Base-by-base conservation (phyloP, 2,888 invertebrate species). In the Hypomecis punctinalis region DNA sequence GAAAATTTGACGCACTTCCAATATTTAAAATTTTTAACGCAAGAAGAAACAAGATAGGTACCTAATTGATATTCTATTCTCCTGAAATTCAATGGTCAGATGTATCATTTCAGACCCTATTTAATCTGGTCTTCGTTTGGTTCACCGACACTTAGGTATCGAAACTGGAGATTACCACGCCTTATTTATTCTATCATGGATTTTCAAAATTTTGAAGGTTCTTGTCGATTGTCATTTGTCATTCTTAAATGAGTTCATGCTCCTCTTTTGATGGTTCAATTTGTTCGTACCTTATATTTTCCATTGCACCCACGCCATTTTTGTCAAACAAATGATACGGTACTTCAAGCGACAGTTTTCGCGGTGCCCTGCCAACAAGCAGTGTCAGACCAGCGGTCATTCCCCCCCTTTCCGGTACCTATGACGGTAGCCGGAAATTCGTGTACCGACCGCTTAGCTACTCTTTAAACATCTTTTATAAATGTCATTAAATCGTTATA, bases 341-440 rank as follows among this genome's bases (percentile, higher is more conserved):
- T 72, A 72, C 67, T 63, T 65, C 63, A 81, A 77, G 80, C 83
- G 80, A 67, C 77, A 77, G 69, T 75, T 82, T 83, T 82, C 72
- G 80, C 82, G 70, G 69, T 68, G 68, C 69, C 73, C 75, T 79
- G 78, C 70, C 72, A 75, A 72, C 73, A 72, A 69, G 67, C 59
- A 75, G 63, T 76, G 76, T 68, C 73, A 75, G 76, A 74, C 73
- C 70, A 74, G 76, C 79, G 84, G 85, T 84, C 85, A 81, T 84
- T 84, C 77, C 80, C 83, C 84, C 67, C 74, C 66, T 78, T 86
- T 86, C 86, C 85, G 85, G 83, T 74, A 77, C 75, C 81, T 76
- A 73, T 70, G 70, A 67, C 75, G 67, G 70, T 68, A 71, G 64
- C 75, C 84, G 87, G 86, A 86, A 78, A 84, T 84, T 80, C 76